These are phyloP conservation scores for Aphis gossypii DNA, from an alignment of 1,140 invertebrate species.

Conservation along the genomic window DNA sequence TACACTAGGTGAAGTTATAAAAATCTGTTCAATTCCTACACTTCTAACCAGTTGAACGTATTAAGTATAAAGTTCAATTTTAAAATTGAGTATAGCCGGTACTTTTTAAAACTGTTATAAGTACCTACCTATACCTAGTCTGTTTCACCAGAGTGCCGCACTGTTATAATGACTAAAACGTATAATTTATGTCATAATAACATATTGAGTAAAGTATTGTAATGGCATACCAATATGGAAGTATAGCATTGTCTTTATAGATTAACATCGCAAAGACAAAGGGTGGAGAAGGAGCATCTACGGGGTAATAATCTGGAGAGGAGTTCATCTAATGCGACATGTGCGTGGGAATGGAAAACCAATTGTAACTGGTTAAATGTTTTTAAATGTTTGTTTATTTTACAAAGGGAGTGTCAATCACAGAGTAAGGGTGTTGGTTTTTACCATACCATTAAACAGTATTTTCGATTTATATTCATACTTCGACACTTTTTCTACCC, in stretches of 20 bases:
- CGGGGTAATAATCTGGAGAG: background rate
- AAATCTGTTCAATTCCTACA: background rate
- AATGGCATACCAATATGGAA: background rate
- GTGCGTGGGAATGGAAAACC: background rate
- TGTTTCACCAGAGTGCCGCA: background rate
- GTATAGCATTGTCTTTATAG: background rate
- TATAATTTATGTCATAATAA: background rate
- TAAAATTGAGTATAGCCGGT: background rate
- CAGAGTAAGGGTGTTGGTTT: background rate
- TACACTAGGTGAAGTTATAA: background rate
- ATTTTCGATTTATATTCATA: background rate
- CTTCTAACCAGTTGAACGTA: background rate
- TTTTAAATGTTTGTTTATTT: slow-evolving; percentile 1
- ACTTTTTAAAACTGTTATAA: background rate
- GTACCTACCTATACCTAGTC: too few species aligned
- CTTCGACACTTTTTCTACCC: background rate
- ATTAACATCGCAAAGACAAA: background rate
- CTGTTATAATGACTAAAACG: background rate
- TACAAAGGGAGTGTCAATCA: background rate
- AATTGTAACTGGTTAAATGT: background rate
- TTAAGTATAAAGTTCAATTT: background rate
- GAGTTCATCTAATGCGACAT: background rate
- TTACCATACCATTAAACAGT: background rate
- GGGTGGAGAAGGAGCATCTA: background rate
- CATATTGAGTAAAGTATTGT: background rate